Evolutionary conservation across 2,888 invertebrate genomes (phyloP).

Genomic region (Physocephala rufipes): DNA sequence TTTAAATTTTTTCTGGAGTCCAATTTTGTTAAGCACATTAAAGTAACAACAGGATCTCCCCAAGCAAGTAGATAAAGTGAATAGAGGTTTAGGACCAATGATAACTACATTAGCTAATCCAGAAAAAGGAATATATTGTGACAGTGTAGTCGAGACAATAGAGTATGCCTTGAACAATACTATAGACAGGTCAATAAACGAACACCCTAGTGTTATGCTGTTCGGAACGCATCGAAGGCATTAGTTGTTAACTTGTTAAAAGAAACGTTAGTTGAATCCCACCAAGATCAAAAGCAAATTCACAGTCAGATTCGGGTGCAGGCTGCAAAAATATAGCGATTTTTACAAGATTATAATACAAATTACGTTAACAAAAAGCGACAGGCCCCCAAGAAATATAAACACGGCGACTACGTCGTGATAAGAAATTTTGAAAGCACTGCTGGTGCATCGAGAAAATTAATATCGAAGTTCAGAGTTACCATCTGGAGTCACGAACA

Average conservation of each 20-base stretch:
- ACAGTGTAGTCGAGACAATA: conserved; percentile 28
- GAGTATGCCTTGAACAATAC: conserved; percentile 38
- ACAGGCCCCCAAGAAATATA: conserved; percentile 14
- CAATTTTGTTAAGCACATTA: conserved; percentile 13
- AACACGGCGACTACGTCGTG: conserved; percentile 31
- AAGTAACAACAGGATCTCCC: conserved; percentile 33
- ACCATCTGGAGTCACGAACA: conserved; percentile 31
- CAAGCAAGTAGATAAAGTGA: conserved; percentile 39
- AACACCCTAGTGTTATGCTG: conserved; percentile 36
- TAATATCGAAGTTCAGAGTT: conserved; percentile 36
- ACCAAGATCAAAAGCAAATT: conserved; percentile 10
- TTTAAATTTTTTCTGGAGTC: neutral
- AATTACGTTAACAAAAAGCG: conserved; percentile 33
- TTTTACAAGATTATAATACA: conserved; percentile 37
- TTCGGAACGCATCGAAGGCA: conserved; percentile 36
- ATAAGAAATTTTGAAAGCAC: conserved; percentile 37
- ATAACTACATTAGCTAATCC: conserved; percentile 34
- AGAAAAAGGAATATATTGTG: conserved; percentile 25
- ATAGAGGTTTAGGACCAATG: conserved; percentile 33
- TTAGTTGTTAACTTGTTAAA: conserved; percentile 9
- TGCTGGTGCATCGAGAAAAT: conserved; percentile 28
- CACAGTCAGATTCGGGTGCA: conserved; percentile 7
- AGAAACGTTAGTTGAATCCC: conserved; percentile 8
- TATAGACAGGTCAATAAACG: conserved; percentile 30
- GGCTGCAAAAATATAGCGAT: conserved; percentile 4